Evolutionary conservation across 2,888 invertebrate species (phyloP), one percentile per base, ranked within the genome.

Genomic region (Epistrophe eligans): DNA sequence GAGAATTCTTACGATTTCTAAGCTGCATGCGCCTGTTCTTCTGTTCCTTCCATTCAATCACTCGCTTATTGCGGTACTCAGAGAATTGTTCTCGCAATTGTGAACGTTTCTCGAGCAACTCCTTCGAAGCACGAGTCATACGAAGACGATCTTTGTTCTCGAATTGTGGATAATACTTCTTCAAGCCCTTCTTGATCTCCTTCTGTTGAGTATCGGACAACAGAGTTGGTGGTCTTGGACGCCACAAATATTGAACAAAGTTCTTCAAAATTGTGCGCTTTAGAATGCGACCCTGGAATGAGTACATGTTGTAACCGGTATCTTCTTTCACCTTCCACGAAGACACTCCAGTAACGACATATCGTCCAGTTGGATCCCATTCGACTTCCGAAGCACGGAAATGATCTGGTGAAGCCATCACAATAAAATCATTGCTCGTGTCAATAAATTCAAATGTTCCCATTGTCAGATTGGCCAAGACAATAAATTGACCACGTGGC

Each of bases 361-460:
- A 99, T 88, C 99, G 95, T 2, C 99, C 99, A 4, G 99, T 99
- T 1, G 99, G 99, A 93, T 99, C 99, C 99, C 99, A 99, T 92
- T 99, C 99, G 1, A 99, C 98, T 92, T 99, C 98, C 0, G 98
- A 98, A 7, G 95, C 95, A 91, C 97, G 96, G 93, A 97, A 99
- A 93, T 99, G 99, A 92, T 99, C 99, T 0, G 97, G 96, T 13
- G 97, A 96, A 91, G 97, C 97, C 97, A 98, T 98, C n/a, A 98
- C 95, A 8, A 98, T 96, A 92, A 98, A 99, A 91, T 99, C 99
- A 90, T 97, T 96, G 83, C 95, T 95, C 0, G 98, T 97, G 91
- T 99, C 99, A 62, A 99, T 96, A 92, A 99, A 99, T 93, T 99
- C 99, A 89, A 99, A 93, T 9, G 97, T 97, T 60, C 99, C 98